These are phyloP conservation scores for Apaloderma vittatum DNA, from an alignment of 2,113 vertebrate genomes.

Conservation along the genomic window DNA sequence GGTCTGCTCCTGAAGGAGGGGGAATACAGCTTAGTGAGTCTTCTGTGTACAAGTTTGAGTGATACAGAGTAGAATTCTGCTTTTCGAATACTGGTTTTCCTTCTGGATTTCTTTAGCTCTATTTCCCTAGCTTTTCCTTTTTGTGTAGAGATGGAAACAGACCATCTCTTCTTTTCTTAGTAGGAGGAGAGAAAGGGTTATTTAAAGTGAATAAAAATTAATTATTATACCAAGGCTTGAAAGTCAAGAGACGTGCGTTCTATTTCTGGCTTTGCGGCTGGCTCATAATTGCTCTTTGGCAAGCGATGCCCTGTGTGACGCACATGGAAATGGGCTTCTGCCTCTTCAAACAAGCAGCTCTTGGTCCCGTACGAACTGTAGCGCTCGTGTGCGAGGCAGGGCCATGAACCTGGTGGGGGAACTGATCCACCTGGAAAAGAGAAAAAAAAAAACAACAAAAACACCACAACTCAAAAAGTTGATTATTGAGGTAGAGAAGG, in stretches of 20 bases:
- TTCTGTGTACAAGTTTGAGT: background rate
- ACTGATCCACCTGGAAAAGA: background rate
- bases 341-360: background rate
- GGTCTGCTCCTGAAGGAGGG: background rate
- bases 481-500: background rate
- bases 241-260: constrained; percentile 20
- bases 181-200: background rate
- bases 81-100: background rate
- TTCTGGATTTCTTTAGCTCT: background rate
- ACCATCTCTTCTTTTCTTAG: background rate
- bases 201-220: constrained; percentile 23
- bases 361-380: background rate
- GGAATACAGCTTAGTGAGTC: background rate
- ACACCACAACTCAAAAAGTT: background rate
- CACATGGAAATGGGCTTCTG: background rate
- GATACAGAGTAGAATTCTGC: background rate
- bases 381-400: background rate
- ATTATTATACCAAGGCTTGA: background rate
- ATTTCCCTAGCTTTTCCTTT: background rate
- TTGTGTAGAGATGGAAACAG: background rate
- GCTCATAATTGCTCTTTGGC: constrained; percentile 43
- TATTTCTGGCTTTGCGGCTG: constrained; percentile 43
- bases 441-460: background rate
- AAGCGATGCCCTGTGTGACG: background rate
- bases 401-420: background rate